Evolutionary conservation across 1,140 invertebrate species (phyloP).

Genomic region (Schmidtea mediterranea): DNA sequence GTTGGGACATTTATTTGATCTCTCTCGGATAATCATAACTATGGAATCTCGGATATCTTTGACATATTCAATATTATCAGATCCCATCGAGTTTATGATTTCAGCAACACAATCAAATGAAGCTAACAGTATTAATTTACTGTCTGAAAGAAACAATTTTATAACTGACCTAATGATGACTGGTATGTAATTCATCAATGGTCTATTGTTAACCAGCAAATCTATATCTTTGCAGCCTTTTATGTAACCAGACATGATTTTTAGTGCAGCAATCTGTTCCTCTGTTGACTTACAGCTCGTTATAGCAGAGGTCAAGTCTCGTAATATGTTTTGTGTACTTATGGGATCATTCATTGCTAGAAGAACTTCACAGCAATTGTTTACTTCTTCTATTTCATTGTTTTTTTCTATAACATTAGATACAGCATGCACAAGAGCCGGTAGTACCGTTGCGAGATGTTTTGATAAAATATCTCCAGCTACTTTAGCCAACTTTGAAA

Average conservation of each 20-base stretch:
- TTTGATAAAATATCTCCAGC: conserved; percentile 68
- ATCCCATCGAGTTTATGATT: neutral
- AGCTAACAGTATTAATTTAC: neutral
- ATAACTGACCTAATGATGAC: conserved; percentile 32
- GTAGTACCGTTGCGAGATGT: conserved; percentile 62
- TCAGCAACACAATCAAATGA: neutral
- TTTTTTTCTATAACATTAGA: neutral
- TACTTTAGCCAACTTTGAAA: conserved; percentile 65
- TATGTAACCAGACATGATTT: neutral
- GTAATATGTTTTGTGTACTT: conserved; percentile 58
- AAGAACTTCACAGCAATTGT: conserved; percentile 70
- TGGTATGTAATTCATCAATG: conserved; percentile 49
- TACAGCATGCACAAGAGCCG: conserved; percentile 36
- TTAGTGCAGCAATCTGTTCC: neutral
- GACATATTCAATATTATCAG: neutral
- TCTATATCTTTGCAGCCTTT: neutral
- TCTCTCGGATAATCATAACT: neutral
- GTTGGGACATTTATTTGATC: neutral
- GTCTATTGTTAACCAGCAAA: conserved; percentile 38
- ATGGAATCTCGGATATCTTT: neutral
- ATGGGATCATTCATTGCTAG: conserved; percentile 51
- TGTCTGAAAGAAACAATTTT: too few species aligned
- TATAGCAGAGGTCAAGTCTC: conserved; percentile 38
- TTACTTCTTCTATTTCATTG: conserved; percentile 36
- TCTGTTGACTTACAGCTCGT: conserved; percentile 15